phyloP scores from a whole-genome alignment of 2,113 vertebrate species.

The Hydrochoerus hydrochaeris region DNA sequence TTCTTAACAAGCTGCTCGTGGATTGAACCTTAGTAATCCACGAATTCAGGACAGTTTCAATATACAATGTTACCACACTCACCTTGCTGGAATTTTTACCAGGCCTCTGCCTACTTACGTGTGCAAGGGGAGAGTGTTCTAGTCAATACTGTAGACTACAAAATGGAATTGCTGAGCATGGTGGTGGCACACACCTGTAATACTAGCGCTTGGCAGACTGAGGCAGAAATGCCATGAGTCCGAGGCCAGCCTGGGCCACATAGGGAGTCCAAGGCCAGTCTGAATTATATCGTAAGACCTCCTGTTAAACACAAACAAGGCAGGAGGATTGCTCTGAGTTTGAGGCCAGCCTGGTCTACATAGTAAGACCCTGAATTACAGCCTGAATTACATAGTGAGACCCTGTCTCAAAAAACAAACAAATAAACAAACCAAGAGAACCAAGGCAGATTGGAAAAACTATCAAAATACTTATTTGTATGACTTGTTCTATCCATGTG shows the following conservation, averaged over 20 bases:
- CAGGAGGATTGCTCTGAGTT: background rate
- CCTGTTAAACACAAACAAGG: background rate
- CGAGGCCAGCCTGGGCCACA: background rate
- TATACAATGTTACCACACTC: background rate
- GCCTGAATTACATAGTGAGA: background rate
- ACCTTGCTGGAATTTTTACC: background rate
- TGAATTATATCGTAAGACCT: background rate
- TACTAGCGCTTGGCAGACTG: background rate
- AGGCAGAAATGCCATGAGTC: background rate
- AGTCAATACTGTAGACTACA: background rate
- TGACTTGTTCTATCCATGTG: background rate
- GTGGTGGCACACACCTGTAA: background rate
- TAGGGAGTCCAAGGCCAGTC: background rate
- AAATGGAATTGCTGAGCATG: background rate
- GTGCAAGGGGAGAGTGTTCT: background rate
- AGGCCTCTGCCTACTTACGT: background rate
- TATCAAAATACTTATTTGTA: background rate
- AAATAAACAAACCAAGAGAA: background rate
- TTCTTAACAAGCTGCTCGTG: background rate
- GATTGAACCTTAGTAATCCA: background rate
- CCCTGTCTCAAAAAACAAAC: background rate
- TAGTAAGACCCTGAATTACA: background rate
- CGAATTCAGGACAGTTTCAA: background rate
- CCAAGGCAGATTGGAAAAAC: background rate
- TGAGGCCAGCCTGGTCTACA: background rate